Evolutionary conservation across 2,888 invertebrate species (phyloP).

Genomic region (Rhimphoctona megacephalus): DNA sequence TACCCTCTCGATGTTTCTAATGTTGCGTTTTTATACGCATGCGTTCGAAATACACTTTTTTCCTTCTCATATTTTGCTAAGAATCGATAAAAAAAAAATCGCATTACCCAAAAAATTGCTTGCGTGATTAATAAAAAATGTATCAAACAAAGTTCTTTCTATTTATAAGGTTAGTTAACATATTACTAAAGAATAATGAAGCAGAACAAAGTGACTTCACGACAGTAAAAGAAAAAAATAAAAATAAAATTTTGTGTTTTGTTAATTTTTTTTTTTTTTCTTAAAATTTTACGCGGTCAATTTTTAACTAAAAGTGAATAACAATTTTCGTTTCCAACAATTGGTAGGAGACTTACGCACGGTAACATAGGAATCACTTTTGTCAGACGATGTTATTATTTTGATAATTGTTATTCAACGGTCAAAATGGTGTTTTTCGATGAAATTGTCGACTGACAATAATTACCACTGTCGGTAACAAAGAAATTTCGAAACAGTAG

Average conservation of each 20-base stretch:
- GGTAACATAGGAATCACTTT: conserved; percentile 20
- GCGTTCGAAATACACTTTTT: conserved; percentile 50
- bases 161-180: neutral
- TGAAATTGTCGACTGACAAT: neutral
- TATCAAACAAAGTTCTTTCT: neutral
- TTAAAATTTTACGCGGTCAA: neutral
- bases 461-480: neutral
- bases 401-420: neutral
- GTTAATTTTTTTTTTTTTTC: neutral
- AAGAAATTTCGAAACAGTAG: neutral
- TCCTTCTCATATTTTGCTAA: neutral
- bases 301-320: neutral
- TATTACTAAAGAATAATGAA: neutral
- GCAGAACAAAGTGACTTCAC: neutral
- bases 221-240: neutral
- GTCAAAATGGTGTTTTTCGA: neutral
- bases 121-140: neutral
- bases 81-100: conserved; percentile 39
- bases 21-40: conserved; percentile 42
- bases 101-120: neutral
- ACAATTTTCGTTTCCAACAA: neutral
- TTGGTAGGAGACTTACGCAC: conserved; percentile 27
- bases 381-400: neutral
- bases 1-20: conserved; percentile 70
- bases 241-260: neutral